Percentiles rank a stretch among this genome's conserved stretches.
Conservation (phyloP, 2,888 invertebrate species). For the Ophioninae sp. region DNA sequence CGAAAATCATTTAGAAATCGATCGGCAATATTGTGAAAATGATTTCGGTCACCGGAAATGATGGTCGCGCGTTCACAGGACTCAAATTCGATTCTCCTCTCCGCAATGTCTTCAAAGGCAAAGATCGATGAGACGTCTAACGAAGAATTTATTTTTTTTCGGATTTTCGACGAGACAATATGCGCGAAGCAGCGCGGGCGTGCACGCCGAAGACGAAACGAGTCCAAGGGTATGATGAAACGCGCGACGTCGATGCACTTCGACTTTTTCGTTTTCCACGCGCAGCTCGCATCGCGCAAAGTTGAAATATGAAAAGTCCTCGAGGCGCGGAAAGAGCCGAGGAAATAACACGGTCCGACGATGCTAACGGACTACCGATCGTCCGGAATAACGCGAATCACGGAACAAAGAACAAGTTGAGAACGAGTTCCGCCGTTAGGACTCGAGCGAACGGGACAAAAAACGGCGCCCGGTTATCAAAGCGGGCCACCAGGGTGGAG, state of each 20-base stretch:
- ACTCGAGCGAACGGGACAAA: constrained; percentile 20
- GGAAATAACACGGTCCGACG: constrained; percentile 57
- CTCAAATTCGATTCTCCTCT: background rate
- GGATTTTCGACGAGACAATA: constrained; percentile 32
- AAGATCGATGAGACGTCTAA: background rate
- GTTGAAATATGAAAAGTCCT: constrained; percentile 70
- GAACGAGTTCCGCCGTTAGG: constrained; percentile 22
- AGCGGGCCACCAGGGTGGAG: constrained; percentile 62
- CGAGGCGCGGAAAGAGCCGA: constrained; percentile 63
- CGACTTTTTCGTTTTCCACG: background rate
- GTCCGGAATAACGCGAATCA: constrained; percentile 63
- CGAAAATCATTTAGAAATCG: too few relatives aligned
- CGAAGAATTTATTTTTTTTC: background rate
- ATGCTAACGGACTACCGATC: constrained; percentile 56
- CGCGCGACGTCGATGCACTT: constrained; percentile 51
- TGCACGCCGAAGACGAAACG: constrained; percentile 45
- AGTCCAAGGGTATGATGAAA: constrained; percentile 51
- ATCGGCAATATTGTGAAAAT: background rate
- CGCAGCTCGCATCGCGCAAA: constrained; percentile 20
- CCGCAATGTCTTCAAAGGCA: background rate
- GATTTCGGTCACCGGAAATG: background rate
- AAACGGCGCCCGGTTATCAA: constrained; percentile 44
- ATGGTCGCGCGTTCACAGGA: background rate
- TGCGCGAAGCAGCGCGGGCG: constrained; percentile 7
- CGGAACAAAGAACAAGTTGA: constrained; percentile 55